Evolutionary conservation across 2,113 vertebrate species (phyloP), one percentile per base, ranked within the genome.

Genomic region (Catharus minimus): DNA sequence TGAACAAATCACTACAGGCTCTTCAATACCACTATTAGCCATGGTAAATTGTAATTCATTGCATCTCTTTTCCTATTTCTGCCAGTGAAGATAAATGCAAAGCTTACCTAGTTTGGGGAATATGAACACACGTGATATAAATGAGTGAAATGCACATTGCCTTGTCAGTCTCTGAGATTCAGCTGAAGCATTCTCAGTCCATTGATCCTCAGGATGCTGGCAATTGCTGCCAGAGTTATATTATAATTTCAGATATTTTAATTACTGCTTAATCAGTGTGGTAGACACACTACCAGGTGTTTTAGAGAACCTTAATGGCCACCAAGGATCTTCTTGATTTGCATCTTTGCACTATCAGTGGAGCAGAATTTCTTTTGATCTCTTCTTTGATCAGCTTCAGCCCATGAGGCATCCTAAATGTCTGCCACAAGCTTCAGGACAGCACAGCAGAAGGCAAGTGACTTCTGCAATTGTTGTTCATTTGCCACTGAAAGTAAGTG

Each of bases 391-490:
- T 87, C 53, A 82, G 3, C 9, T 26, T 56, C 33, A 55, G 30
- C 15, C 43, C 0, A 0, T 38, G 23, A 60, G 28, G 7, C 43
- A 39, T 43, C 20, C 39, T 66, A 20, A 78, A 43, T 16, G 6
- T 47, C 49, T 5, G n/a, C 6, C 24, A 26, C 1, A 10, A 88
- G 28, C 13, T 81, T 41, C 41, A 81, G 49, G 53, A 44, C 61
- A 81, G 44, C 10, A 67, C 24, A 44, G 53, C 6, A 58, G 38
- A 39, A 92, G 17, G 22, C 61, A 74, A 58, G 60, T 32, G 4
- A 24, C 55, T 82, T 49, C 38, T 57, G 39, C 4, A 2, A 17
- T 49, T 15, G 21, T 44, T 88, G 27, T 36, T 86, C 10, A 47
- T 22, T 43, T 49, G 22, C 6, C 22, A 32, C 7, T 23, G 77